Evolutionary conservation across 2,113 vertebrate species (phyloP).

Genomic region (Struthidea cinerea): DNA sequence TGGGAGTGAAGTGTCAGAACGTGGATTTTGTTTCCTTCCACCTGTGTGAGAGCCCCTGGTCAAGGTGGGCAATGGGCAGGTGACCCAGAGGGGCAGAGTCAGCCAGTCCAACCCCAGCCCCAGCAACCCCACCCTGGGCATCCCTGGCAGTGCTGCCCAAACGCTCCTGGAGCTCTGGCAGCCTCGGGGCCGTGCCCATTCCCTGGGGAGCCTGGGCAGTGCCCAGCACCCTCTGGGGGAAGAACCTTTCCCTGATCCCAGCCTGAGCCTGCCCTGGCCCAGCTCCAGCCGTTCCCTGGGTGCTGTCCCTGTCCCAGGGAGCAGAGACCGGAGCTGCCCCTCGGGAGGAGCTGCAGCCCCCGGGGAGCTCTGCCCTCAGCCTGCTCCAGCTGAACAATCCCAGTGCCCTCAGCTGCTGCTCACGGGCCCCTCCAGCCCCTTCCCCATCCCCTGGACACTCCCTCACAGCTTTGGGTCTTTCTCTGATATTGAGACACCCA

Average conservation of each 20-base stretch:
- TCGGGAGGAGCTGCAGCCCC: neutral
- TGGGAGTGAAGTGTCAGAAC: neutral
- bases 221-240: neutral
- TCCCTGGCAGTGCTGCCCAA: neutral
- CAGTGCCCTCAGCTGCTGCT: neutral
- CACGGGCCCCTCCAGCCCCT: neutral
- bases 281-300: neutral
- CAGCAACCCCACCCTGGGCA: neutral
- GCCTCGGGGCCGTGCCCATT: neutral
- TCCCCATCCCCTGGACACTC: neutral
- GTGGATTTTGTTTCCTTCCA: neutral
- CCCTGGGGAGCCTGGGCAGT: neutral
- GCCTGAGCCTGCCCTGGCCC: neutral
- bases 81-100: neutral
- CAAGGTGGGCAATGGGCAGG: neutral
- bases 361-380: neutral
- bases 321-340: neutral
- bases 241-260: neutral
- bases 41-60: neutral
- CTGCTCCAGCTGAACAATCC: neutral
- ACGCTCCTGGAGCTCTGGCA: neutral
- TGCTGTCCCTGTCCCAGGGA: neutral
- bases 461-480: neutral
- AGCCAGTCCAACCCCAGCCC: neutral
- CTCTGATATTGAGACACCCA: rapidly evolving